A percentile compares a stretch with the other conserved stretches of the same genome.
These are phyloP conservation scores for Macquaria australasica DNA, from an alignment of 2,113 vertebrate genomes.

Conservation along the genomic window DNA sequence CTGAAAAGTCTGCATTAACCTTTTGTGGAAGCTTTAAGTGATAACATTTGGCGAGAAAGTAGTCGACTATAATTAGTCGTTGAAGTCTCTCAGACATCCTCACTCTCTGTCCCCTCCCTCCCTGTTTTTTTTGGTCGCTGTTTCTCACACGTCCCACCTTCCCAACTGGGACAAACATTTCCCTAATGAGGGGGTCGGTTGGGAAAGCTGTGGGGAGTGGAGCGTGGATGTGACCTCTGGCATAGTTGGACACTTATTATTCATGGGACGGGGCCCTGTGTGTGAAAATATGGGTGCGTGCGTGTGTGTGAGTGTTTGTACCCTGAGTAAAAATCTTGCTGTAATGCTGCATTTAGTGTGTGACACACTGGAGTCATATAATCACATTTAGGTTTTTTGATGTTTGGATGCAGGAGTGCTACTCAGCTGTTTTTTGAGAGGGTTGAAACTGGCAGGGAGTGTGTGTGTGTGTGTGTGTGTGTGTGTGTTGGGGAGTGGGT, in stretches of 20 bases:
- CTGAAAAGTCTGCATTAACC: conserved; percentile 28
- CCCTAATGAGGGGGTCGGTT: conserved; percentile 91
- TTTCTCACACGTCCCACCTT: conserved; percentile 73
- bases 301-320: conserved; percentile 44
- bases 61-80: conserved; percentile 53
- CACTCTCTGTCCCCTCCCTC: conserved; percentile 31
- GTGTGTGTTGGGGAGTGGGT: conserved; percentile 27
- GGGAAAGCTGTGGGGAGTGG: conserved; percentile 92
- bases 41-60: conserved; percentile 47
- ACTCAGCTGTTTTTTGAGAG: conserved; percentile 34
- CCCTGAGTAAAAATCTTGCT: not conserved
- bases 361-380: conserved; percentile 1
- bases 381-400: conserved; percentile 25
- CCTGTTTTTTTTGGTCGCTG: conserved; percentile 41
- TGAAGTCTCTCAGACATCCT: conserved; percentile 44
- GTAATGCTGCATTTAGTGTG: conserved; percentile 7
- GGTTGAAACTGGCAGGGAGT: conserved; percentile 6
- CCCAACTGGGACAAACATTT: conserved; percentile 91
- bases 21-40: conserved; percentile 49
- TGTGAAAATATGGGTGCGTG: conserved; percentile 70
- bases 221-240: conserved; percentile 92
- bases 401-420: conserved; percentile 32
- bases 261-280: conserved; percentile 85
- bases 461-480: conserved; percentile 35
- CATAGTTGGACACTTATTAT: conserved; percentile 92